Base-by-base conservation (phyloP, 2,888 invertebrate genomes). In the Coecobrya sp. region DNA sequence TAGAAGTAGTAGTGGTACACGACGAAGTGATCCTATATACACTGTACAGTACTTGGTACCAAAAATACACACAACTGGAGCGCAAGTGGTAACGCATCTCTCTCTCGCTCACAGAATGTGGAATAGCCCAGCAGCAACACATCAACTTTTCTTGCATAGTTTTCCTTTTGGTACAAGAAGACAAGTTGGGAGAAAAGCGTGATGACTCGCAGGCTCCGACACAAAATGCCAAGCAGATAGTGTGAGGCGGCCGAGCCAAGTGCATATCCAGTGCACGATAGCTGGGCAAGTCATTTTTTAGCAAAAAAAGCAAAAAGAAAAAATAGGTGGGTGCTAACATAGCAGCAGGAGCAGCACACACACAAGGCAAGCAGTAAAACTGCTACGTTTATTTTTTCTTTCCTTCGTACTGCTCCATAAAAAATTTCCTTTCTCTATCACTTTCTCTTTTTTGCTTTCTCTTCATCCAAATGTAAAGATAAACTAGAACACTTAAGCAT, bases 161-260 rank as follows among this genome's bases (percentile, higher is more conserved):
- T 49, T n/a, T 70, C 59, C 8, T 52, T 81, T 30, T 81, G 55
- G 52, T 81, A 76, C 76, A 76, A 76, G 76, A 79, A 62, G 27
- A 68, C 49, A 45, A 49, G 68, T 30, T 70, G 49, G 87, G 49
- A 88, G 79, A 65, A 88, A 79, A 81, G 76, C 68, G 76, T 86
- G 90, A 91, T 91, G 90, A 91, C 90, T 91, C 86, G 86, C 90
- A 91, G 90, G 65, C 90, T 91, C 85, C 90, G 76, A 85, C 36
- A 55, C 42, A 42, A 62, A 91, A 86, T 76, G 22, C 76, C 86
- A 86, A 45, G 30, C 90, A 91, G 90, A 91, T 91, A 91, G 79
- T 79, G 30, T 45, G 90, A 86, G 79, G 85, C 90, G 85, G 86
- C 86, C 85, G 70, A 91, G 86, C 85, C 30, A 85, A 79, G 86